phyloP scores from a whole-genome alignment of 2,113 vertebrate species.

The Cheirogaleus medius region DNA sequence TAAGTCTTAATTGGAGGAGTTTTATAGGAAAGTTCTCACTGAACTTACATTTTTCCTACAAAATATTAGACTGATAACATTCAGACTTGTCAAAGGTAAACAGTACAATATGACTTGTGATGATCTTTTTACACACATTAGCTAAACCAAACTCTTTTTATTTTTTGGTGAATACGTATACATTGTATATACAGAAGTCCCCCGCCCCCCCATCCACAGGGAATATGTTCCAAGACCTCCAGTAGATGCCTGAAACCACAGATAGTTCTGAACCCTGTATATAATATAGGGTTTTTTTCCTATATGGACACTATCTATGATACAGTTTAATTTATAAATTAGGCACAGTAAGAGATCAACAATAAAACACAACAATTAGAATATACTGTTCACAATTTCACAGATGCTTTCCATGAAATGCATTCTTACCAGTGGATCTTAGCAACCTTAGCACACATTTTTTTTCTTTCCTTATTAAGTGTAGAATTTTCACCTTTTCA shows the following conservation, averaged over 20 bases:
- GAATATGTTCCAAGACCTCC: background rate
- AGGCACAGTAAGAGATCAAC: background rate
- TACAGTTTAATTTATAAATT: background rate
- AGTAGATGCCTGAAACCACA: background rate
- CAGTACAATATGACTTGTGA: background rate
- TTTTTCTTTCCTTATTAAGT: background rate
- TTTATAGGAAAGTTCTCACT: background rate
- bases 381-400: background rate
- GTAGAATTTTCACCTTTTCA: background rate
- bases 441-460: background rate
- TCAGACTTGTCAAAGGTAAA: background rate
- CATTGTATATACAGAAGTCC: background rate
- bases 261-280: background rate
- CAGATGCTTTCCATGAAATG: background rate
- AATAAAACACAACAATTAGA: background rate
- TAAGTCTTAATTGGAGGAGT: background rate
- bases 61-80: constrained; percentile 7
- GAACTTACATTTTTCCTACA: background rate
- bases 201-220: background rate
- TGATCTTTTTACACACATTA: background rate
- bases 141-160: background rate
- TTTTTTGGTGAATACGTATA: background rate
- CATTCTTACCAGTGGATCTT: background rate
- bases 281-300: background rate
- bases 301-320: background rate